Conservation (phyloP, 1,140 invertebrate species). For the Archivesica marissinica region DNA sequence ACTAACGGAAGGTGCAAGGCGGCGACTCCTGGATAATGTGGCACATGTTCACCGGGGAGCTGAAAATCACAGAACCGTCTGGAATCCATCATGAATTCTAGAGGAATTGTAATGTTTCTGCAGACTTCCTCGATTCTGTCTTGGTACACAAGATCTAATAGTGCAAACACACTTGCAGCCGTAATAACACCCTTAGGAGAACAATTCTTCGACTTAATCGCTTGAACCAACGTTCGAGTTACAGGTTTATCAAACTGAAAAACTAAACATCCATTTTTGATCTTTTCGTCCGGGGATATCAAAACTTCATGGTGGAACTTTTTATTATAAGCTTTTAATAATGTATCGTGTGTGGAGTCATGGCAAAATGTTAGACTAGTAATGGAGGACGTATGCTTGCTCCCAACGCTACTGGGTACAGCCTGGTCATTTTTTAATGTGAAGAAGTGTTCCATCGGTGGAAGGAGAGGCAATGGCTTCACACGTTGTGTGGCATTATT, state of each 20-base stretch:
- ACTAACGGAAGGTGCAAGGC: conserved; percentile 24
- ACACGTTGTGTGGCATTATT: not conserved
- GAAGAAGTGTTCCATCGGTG: conserved; percentile 30
- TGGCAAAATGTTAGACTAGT: conserved; percentile 12
- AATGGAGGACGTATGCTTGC: not conserved
- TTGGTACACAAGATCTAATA: conserved; percentile 46
- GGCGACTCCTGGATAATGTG: conserved; percentile 23
- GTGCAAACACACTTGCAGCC: conserved; percentile 19
- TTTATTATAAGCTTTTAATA: conserved; percentile 32
- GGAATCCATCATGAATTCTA: conserved; percentile 48
- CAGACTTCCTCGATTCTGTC: not conserved
- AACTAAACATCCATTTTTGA: conserved; percentile 20
- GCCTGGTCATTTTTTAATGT: not conserved
- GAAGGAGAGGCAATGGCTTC: conserved; percentile 26
- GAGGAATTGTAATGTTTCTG: not conserved
- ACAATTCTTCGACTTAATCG: not conserved
- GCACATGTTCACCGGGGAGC: not conserved
- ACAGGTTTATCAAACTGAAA: conserved; percentile 10
- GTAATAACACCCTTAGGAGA: conserved; percentile 18
- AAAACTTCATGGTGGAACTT: conserved; percentile 22
- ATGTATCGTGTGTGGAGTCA: not conserved
- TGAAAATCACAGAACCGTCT: conserved; percentile 5
- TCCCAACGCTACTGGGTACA: not conserved
- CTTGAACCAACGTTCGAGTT: not conserved
- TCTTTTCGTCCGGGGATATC: not conserved